Evolutionary conservation across 2,888 invertebrate genomes (phyloP).

Genomic region (Temnothorax ravouxi): DNA sequence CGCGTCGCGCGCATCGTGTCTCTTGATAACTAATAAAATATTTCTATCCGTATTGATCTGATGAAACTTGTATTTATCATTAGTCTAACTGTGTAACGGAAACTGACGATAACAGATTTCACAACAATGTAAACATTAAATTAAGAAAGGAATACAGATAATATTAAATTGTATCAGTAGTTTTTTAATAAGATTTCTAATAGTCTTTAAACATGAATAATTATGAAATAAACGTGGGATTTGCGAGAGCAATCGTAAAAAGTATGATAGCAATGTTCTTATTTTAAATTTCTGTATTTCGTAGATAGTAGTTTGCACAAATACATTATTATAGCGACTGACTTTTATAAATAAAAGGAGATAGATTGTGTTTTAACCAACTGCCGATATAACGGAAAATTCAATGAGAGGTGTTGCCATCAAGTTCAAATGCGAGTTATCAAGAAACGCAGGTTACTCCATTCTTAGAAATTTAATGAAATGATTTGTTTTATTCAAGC

Average conservation of each 20-base stretch:
- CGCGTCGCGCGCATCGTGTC: too few relatives aligned
- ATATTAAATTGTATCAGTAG: too few relatives aligned
- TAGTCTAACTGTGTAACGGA: not conserved
- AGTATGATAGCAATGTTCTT: not conserved
- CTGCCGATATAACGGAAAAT: slow-evolving; percentile 22
- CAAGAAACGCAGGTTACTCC: not conserved
- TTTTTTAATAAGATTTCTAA: too few relatives aligned
- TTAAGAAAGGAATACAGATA: not conserved
- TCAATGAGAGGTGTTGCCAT: not conserved
- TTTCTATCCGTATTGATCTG: not conserved
- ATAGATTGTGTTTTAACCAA: not conserved
- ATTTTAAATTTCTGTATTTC: not conserved
- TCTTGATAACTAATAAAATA: not conserved
- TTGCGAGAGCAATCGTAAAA: too few relatives aligned
- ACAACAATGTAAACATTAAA: not conserved
- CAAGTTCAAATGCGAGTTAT: not conserved
- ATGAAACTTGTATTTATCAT: not conserved
- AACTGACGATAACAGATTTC: not conserved
- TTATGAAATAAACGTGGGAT: too few relatives aligned
- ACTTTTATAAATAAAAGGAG: not conserved
- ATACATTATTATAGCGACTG: not conserved
- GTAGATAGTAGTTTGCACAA: not conserved
- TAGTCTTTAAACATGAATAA: too few relatives aligned
- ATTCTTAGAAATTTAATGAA: not conserved
- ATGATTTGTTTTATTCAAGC: not conserved